A percentile compares a stretch with the other conserved stretches of the same genome.
These are phyloP conservation scores for Morone chrysops DNA, from an alignment of 2,113 vertebrate species.

Conservation along the genomic window DNA sequence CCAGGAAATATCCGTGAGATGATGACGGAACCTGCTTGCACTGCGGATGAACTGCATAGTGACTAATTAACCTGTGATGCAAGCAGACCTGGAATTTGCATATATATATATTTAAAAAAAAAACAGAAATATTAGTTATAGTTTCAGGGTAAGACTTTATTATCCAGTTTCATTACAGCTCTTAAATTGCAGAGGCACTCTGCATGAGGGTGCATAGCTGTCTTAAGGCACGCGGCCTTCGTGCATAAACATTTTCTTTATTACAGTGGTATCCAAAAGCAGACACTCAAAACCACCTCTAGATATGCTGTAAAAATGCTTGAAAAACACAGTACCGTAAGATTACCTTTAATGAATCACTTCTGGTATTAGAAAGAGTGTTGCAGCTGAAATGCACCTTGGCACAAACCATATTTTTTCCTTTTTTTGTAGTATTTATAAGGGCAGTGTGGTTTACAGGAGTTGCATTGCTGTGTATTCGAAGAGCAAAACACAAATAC, in stretches of 20 bases:
- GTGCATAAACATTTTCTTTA: slow-evolving; percentile 75
- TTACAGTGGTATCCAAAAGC: slow-evolving; percentile 72
- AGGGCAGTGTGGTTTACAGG: slow-evolving; percentile 76
- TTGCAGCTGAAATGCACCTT: slow-evolving; percentile 76
- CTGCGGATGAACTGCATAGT: not conserved
- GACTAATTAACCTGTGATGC: slow-evolving; percentile 10
- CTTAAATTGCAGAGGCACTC: slow-evolving; percentile 76
- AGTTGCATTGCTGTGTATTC: slow-evolving; percentile 66
- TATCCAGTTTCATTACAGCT: slow-evolving; percentile 64
- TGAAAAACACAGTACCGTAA: slow-evolving; percentile 55
- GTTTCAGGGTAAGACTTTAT: slow-evolving; percentile 69
- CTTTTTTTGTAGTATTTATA: slow-evolving; percentile 39
- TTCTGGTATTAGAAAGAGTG: slow-evolving; percentile 60
- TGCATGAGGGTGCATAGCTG: slow-evolving; percentile 77
- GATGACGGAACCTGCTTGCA: not conserved
- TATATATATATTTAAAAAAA: not conserved
- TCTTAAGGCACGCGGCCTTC: slow-evolving; percentile 74
- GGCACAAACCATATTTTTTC: slow-evolving; percentile 71
- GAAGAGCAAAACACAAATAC: slow-evolving; percentile 66
- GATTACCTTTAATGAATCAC: slow-evolving; percentile 56
- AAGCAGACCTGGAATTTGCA: not conserved
- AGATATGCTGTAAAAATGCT: slow-evolving; percentile 72
- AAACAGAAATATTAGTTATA: slow-evolving; percentile 7
- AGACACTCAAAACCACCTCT: slow-evolving; percentile 48
- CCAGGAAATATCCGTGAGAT: slow-evolving; percentile 54